Base-by-base conservation (phyloP, 2,888 invertebrate genomes). In the Nemoura dubitans region DNA sequence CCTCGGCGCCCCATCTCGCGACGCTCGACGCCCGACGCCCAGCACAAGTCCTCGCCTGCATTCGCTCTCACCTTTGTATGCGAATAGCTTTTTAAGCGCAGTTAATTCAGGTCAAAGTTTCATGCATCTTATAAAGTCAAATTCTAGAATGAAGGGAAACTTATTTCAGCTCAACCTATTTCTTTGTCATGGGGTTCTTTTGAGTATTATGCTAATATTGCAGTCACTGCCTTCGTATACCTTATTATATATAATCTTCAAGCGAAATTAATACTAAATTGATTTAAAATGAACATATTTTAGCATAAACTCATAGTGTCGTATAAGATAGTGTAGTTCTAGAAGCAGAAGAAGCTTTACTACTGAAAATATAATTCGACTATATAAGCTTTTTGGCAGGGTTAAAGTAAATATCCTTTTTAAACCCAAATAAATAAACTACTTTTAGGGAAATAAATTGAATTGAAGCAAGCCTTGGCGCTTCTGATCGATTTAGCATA, bases 371-470 rank as follows among this genome's bases (percentile, higher is more conserved):
- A 59, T 59, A 59, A 59, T 59, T 59, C 21, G 21, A 59, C 59
- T 59, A 59, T 59, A 59, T 16, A 36, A 36, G 5, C 36, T 36
- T 36, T 36, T 36, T 36, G n/a, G 36, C 36, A 36, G 5, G 36
- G 36, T 36, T 36, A 6, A 36, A 36, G 36, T 10, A 36, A 36
- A 36, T 36, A 36, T 36, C 36, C 36, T 36, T 36, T 36, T 36
- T 36, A 59, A 59, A 81, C 27, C 28, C 81, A 30, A 81, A 81
- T 28, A 81, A 81, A 81, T 81, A 81, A 81, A 30, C 25, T 81
- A 81, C 81, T 27, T 30, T 81, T 81, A n/a, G 6, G 81, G 16
- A 81, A 81, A 26, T 81, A 81, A 81, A 81, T 81, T 81, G 81
- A 81, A 81, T 81, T 29, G 26, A 81, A 81, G 81, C 25, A 78